Percentiles rank a stretch among this genome's conserved stretches.
Conservation (phyloP, 2,888 invertebrate species). For the Netelia virgata region DNA sequence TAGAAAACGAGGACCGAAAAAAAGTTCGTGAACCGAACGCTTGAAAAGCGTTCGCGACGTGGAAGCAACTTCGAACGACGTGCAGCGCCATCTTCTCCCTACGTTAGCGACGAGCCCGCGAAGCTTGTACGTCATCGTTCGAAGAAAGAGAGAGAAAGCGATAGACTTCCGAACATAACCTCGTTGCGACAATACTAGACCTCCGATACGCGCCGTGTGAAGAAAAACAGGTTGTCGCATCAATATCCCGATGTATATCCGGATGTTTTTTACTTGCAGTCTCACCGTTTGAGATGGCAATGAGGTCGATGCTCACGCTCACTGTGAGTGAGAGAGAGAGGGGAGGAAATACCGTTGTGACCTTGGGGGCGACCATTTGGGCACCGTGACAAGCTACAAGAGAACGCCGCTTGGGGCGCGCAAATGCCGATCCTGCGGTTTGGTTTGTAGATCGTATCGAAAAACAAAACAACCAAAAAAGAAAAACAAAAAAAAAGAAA, state of each 20-base stretch:
- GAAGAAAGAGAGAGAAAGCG: neutral
- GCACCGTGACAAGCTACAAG: slow-evolving; percentile 62
- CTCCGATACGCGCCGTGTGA: slow-evolving; percentile 5
- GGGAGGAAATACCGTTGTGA: slow-evolving; percentile 49
- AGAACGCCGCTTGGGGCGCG: slow-evolving; percentile 66
- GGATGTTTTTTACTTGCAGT: slow-evolving; percentile 83
- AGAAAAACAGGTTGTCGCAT: slow-evolving; percentile 64
- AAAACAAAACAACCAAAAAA: slow-evolving; percentile 57
- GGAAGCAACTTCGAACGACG: slow-evolving; percentile 12
- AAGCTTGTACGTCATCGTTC: no score
- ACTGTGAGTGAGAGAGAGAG: slow-evolving; percentile 62
- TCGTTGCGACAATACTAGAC: slow-evolving; percentile 4
- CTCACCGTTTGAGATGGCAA: slow-evolving; percentile 82
- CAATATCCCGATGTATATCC: slow-evolving; percentile 79
- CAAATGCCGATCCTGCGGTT: slow-evolving; percentile 77
- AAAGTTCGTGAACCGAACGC: slow-evolving; percentile 17
- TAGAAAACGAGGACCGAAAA: neutral
- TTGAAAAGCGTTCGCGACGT: slow-evolving; percentile 43
- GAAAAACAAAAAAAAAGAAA: slow-evolving; percentile 6
- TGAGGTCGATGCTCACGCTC: slow-evolving; percentile 70
- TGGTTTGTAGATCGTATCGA: slow-evolving; percentile 83
- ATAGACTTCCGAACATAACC: slow-evolving; percentile 25
- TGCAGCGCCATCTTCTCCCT: neutral
- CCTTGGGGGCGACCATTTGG: slow-evolving; percentile 43
- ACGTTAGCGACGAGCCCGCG: neutral